Evolutionary conservation across 2,113 vertebrate genomes (phyloP).

Genomic region (Rhineura floridana): DNA sequence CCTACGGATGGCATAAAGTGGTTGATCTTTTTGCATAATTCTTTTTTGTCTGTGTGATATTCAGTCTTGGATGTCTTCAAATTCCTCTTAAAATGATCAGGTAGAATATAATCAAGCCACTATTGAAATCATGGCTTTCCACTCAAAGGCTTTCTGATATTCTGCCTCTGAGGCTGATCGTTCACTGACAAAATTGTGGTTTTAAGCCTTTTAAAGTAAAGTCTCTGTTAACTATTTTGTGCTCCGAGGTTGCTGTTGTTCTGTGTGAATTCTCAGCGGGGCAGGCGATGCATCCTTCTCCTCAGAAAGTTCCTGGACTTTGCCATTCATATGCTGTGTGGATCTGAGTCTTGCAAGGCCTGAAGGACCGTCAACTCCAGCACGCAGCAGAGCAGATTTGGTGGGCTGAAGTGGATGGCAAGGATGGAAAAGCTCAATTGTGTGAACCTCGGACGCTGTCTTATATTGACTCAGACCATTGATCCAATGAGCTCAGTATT

Average conservation of each 20-base stretch:
- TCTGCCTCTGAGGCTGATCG: not conserved
- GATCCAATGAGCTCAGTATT: too few species aligned
- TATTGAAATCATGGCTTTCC: slow-evolving; percentile 37
- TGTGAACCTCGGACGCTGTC: too few species aligned
- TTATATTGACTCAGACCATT: too few species aligned
- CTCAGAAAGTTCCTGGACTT: not conserved
- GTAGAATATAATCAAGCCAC: slow-evolving; percentile 30
- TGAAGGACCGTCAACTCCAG: too few species aligned
- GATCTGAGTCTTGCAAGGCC: too few species aligned
- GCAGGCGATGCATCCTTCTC: not conserved
- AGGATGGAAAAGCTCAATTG: too few species aligned
- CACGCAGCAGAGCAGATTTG: too few species aligned
- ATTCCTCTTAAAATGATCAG: slow-evolving; percentile 24
- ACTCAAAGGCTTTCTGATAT: slow-evolving; percentile 21
- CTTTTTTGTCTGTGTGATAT: slow-evolving; percentile 21
- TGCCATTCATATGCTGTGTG: not conserved
- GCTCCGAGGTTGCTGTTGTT: not conserved
- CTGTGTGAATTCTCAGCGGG: not conserved
- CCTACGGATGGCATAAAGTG: slow-evolving; percentile 42
- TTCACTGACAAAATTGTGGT: not conserved
- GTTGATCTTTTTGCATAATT: slow-evolving; percentile 46
- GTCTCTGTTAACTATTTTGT: slow-evolving; percentile 3
- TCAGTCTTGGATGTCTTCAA: slow-evolving; percentile 13
- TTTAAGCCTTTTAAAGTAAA: slow-evolving; percentile 1
- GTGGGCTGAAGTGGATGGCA: too few species aligned